These are phyloP conservation scores for Volucella zonaria DNA, from an alignment of 2,888 invertebrate species.

Conservation along the genomic window DNA sequence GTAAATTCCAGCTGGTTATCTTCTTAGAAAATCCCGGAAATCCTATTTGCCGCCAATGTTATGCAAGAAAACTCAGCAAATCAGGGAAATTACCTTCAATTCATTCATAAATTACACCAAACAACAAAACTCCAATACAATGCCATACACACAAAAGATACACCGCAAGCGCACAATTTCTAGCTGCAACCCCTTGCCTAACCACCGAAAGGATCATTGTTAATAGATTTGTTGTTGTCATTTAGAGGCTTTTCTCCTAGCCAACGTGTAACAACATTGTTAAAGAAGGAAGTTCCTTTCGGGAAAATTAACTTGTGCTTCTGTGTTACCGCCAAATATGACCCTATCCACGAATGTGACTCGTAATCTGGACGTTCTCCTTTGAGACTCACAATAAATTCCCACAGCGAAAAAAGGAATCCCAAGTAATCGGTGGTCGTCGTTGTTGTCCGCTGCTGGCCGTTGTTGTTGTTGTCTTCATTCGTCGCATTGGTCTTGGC, in stretches of 20 bases:
- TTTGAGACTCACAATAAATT: slow-evolving; percentile 25
- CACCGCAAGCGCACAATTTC: neutral
- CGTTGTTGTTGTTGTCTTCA: neutral
- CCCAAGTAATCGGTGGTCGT: neutral
- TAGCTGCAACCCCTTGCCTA: too few species aligned
- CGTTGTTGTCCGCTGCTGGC: neutral
- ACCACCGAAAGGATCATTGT: slow-evolving; percentile 1
- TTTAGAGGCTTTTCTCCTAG: slow-evolving; percentile 15
- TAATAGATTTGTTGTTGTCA: slow-evolving; percentile 49
- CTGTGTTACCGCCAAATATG: slow-evolving; percentile 47
- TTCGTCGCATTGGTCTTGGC: neutral
- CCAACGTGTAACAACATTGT: slow-evolving; percentile 44
- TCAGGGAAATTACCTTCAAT: slow-evolving; percentile 57
- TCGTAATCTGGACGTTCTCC: slow-evolving; percentile 14
- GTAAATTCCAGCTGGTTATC: slow-evolving; percentile 13
- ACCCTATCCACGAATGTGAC: slow-evolving; percentile 10
- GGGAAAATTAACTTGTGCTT: slow-evolving; percentile 55
- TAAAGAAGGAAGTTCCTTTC: slow-evolving; percentile 29
- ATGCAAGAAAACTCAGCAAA: slow-evolving; percentile 57
- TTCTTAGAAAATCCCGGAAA: slow-evolving; percentile 45
- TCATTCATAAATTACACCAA: slow-evolving; percentile 58
- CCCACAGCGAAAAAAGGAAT: slow-evolving; percentile 12
- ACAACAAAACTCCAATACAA: slow-evolving; percentile 25
- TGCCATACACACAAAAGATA: slow-evolving; percentile 38
- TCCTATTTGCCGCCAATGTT: slow-evolving; percentile 28